Evolutionary conservation across 2,113 vertebrate species (phyloP).

Genomic region (Passerina amoena): DNA sequence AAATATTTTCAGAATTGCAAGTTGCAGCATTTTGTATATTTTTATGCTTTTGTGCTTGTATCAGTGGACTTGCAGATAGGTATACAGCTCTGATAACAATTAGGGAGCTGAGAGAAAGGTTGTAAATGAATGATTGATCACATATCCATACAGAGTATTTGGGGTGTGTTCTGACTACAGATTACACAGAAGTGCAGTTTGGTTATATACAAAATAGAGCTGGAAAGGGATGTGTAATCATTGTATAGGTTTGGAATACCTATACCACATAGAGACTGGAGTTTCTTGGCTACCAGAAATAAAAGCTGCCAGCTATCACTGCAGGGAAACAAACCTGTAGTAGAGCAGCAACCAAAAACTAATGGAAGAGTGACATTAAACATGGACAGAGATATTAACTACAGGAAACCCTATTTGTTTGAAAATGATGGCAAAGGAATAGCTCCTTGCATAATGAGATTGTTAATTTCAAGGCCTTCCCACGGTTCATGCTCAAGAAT

Average conservation of each 20-base stretch:
- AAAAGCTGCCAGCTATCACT: neutral
- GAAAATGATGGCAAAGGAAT: neutral
- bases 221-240: neutral
- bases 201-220: neutral
- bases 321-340: neutral
- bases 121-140: neutral
- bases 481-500: neutral
- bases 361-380: neutral
- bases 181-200: neutral
- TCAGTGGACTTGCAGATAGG: neutral
- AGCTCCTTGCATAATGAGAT: neutral
- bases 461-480: neutral
- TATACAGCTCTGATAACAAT: neutral
- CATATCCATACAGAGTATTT: neutral
- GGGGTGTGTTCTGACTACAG: neutral
- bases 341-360: neutral
- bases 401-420: neutral
- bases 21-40: neutral
- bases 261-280: neutral
- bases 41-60: neutral
- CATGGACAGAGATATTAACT: neutral
- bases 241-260: neutral
- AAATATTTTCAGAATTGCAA: neutral
- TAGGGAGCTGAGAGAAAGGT: neutral
- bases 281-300: neutral